Base-by-base conservation (phyloP, 1,140 invertebrate species). In the Neuroterus valhalla region DNA sequence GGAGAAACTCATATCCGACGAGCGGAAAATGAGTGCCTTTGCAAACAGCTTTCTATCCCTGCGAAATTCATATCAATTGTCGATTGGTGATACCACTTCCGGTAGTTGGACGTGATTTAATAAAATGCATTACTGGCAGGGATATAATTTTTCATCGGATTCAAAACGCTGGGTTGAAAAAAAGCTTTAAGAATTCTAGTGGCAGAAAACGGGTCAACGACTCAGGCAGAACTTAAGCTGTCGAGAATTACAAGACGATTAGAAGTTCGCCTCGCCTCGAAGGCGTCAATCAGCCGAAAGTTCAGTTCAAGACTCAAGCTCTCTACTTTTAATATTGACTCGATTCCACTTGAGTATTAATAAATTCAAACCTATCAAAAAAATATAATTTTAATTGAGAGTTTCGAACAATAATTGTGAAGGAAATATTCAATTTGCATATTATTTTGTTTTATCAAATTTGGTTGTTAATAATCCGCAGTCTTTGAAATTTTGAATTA, bases 211-310 rank as follows among this genome's bases (percentile, higher is more conserved):
- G 26, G 26, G 55, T 62, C 26, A 62, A 38, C 55, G 55, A 62
- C 55, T 62, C 55, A n/a, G 55, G 19, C 50, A 31, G 12, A 62
- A 31, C 55, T 62, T 62, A 55, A 62, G 55, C n/a, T 62, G 55
- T 62, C 55, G 26, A 62, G 23, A 62, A 62, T 62, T 62, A 62
- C 21, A 26, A 62, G 55, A 31, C 55, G 55, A 62, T 62, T 62
- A 62, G 23, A 62, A 62, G 21, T 23, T 62, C 21, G 23, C 31
- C 55, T 62, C 55, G 23, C 26, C 55, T 38, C 31, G 14, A 62
- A 62, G 55, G 55, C 26, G 55, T 62, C 55, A 62, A 62, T 62
- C 21, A 62, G 55, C 55, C 55, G 15, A 62, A 62, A 62, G 12
- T 62, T 62, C 31, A 31, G 23, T 26, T 62, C 12, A 62, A 62